Evolutionary conservation across 1,140 invertebrate genomes (phyloP).

Genomic region (Drosophila lini): DNA sequence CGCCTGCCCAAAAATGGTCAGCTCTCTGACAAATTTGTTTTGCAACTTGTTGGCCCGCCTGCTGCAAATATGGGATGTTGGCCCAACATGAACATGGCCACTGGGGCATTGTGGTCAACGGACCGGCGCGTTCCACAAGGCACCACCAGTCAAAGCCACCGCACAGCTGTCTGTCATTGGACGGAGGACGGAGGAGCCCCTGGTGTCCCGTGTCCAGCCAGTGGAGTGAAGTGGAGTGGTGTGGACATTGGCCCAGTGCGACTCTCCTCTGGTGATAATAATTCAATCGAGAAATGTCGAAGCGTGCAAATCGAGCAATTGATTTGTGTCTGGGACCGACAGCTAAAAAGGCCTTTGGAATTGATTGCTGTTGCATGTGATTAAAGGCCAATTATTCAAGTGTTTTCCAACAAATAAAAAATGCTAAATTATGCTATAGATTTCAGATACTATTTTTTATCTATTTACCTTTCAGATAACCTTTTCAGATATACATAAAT

Average conservation of each 20-base stretch:
- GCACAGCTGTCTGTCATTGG: constrained; percentile 35
- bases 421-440: too few relatives aligned
- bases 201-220: constrained; percentile 7
- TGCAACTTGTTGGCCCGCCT: constrained; percentile 70
- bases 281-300: constrained; percentile 80
- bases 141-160: constrained; percentile 22
- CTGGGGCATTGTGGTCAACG: constrained; percentile 71
- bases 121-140: constrained; percentile 7
- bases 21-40: constrained; percentile 80
- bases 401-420: background rate
- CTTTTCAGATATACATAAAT: background rate
- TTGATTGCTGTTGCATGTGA: constrained; percentile 77
- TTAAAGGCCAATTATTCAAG: constrained; percentile 41
- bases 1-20: constrained; percentile 63
- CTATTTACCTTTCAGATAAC: background rate
- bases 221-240: background rate
- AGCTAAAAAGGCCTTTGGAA: constrained; percentile 77
- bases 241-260: constrained; percentile 33
- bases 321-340: constrained; percentile 61
- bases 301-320: constrained; percentile 69
- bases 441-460: background rate
- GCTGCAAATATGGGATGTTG: constrained; percentile 59
- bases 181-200: constrained; percentile 5
- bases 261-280: constrained; percentile 67
- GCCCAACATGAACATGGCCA: constrained; percentile 64